phyloP scores from a whole-genome alignment of 2,888 invertebrate species.

The Melinopterus prodromus region DNA sequence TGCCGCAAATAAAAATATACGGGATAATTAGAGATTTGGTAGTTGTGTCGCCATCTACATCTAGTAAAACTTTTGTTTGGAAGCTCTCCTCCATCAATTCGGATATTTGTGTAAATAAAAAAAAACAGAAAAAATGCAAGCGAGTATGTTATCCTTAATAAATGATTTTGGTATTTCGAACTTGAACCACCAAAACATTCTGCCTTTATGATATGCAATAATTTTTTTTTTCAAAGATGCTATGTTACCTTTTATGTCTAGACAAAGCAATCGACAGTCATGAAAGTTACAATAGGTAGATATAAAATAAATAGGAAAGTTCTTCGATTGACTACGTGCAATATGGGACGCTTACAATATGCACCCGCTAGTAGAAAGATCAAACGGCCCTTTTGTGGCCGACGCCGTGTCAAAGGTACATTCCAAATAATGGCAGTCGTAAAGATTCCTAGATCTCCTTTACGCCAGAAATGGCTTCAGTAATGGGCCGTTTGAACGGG shows the following conservation, averaged over 20 bases:
- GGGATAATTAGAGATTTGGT: too few species aligned
- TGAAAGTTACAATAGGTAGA: neutral
- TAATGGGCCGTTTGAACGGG: constrained; percentile 18
- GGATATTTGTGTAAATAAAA: too few species aligned
- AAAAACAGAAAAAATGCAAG: too few species aligned
- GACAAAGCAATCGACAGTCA: neutral
- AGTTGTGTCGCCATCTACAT: too few species aligned
- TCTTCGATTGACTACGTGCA: neutral
- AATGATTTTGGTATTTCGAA: too few species aligned
- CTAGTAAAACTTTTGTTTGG: too few species aligned
- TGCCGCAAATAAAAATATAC: too few species aligned
- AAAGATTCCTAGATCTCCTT: constrained; percentile 22
- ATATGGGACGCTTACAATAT: neutral
- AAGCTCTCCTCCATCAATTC: too few species aligned
- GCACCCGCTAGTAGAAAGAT: neutral
- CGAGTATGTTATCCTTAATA: too few species aligned
- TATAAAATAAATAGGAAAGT: neutral
- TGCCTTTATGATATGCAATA: too few species aligned
- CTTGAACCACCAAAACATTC: too few species aligned
- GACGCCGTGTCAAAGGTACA: constrained; percentile 19
- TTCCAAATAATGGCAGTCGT: constrained; percentile 20
- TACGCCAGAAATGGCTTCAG: constrained; percentile 9
- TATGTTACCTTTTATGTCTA: neutral
- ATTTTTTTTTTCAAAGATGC: too few species aligned
- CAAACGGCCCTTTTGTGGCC: neutral